Evolutionary conservation across 2,797 vertebrate species (phyloP).

Genomic region (Dicrostonyx torquatus): DNA sequence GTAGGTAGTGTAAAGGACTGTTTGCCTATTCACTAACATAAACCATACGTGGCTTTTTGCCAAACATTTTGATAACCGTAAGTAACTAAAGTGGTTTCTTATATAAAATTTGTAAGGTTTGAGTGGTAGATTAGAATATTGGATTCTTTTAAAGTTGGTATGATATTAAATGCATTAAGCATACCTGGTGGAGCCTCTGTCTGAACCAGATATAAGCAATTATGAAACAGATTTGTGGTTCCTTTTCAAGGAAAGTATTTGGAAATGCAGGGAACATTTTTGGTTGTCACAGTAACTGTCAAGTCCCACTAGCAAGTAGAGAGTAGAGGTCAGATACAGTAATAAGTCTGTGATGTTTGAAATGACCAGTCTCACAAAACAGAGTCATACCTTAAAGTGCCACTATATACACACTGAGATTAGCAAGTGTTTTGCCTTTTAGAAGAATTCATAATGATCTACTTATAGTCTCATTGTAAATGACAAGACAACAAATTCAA

Average conservation of each 20-base stretch:
- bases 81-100: conserved; percentile 17
- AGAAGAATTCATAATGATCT: background rate
- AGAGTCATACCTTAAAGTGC: conserved; percentile 34
- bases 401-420: background rate
- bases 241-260: background rate
- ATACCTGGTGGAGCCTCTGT: background rate
- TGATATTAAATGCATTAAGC: background rate
- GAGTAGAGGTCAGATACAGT: background rate
- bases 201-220: background rate
- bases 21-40: background rate
- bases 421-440: conserved; percentile 24
- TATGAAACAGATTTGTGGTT: conserved; percentile 28
- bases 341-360: background rate
- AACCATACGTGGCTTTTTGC: background rate
- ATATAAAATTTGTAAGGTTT: conserved; percentile 28
- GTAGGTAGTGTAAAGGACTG: background rate
- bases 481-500: conserved; percentile 42
- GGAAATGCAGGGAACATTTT: conserved; percentile 6
- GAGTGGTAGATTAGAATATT: background rate
- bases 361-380: background rate
- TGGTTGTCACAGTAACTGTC: conserved; percentile 36
- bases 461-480: background rate
- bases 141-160: background rate
- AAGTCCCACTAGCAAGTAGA: background rate
- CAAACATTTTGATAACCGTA: conserved; percentile 9